Evolutionary conservation across 1,140 invertebrate species (phyloP).

Genomic region (Lordiphosa collinella): DNA sequence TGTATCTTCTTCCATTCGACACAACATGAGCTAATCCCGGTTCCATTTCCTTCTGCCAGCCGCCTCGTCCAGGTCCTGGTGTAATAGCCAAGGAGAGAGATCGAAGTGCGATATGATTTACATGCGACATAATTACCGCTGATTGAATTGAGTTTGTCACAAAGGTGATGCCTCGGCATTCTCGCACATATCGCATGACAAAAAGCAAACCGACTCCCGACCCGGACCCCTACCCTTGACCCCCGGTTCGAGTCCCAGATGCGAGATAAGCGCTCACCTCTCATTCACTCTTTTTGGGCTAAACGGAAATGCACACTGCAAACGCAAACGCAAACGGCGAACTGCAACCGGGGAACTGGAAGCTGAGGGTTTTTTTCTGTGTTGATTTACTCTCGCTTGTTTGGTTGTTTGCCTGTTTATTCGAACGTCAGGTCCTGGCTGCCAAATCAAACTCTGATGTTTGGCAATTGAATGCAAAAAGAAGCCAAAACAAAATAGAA

Average conservation of each 20-base stretch:
- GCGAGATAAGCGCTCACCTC: constrained; percentile 18
- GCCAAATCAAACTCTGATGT: constrained; percentile 16
- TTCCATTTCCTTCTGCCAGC: constrained; percentile 5
- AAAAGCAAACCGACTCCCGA: constrained; percentile 27
- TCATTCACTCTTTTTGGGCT: constrained; percentile 3
- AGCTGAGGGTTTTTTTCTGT: constrained; percentile 3
- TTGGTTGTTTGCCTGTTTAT: constrained; percentile 44
- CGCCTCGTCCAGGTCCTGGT: no score
- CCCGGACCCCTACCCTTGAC: no score
- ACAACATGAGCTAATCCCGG: constrained; percentile 16
- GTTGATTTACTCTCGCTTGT: constrained; percentile 39
- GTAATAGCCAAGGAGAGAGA: not conserved
- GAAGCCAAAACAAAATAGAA: constrained; percentile 1
- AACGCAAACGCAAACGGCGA: no score
- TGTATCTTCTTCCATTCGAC: not conserved
- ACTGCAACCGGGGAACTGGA: constrained; percentile 6
- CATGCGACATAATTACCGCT: constrained; percentile 66
- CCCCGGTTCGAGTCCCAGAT: constrained; percentile 3
- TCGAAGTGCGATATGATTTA: constrained; percentile 37
- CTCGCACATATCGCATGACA: constrained; percentile 49
- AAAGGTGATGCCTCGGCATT: constrained; percentile 43
- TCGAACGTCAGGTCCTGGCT: constrained; percentile 33
- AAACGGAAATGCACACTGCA: constrained; percentile 41
- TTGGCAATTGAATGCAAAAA: constrained; percentile 5
- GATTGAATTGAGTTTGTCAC: constrained; percentile 56